phyloP scores from a whole-genome alignment of 2,797 vertebrate genomes.

The Anabacerthia variegaticeps region DNA sequence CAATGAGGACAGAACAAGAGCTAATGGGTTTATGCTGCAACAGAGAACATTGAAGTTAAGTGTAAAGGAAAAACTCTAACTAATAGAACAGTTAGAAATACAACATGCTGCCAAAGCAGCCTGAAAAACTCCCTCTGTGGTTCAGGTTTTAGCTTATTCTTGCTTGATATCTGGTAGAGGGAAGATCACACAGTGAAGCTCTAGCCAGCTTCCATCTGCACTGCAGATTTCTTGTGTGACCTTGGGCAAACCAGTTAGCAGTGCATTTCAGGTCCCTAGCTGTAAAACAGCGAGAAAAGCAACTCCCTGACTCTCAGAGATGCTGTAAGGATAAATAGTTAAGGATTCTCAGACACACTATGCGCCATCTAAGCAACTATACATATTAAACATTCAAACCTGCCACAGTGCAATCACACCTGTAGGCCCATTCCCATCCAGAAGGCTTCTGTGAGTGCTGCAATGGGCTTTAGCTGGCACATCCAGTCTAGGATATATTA shows the following conservation, averaged over 20 bases:
- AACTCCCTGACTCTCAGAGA: conserved; percentile 1
- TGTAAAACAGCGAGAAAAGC: not conserved
- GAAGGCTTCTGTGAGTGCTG: not conserved
- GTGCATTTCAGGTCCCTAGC: not conserved
- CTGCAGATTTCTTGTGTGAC: not conserved
- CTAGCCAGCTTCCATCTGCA: not conserved
- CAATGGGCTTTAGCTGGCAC: not conserved
- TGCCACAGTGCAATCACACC: not conserved
- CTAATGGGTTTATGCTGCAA: conserved; percentile 17
- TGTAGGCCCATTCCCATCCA: not conserved
- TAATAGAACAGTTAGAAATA: conserved; percentile 5
- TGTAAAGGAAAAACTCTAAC: conserved; percentile 18
- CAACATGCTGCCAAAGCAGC: not conserved
- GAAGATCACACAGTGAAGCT: not conserved
- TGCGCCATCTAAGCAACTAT: not conserved
- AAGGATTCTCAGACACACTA: not conserved
- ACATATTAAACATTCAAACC: not conserved
- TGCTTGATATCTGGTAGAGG: not conserved
- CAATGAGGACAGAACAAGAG: conserved; percentile 41
- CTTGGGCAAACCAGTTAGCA: not conserved
- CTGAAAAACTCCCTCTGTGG: conserved; percentile 18
- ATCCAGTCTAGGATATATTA: not conserved
- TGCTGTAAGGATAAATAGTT: conserved; percentile 26
- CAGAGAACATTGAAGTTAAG: conserved; percentile 14
- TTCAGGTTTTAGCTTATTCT: not conserved